Percentiles rank a stretch among this genome's conserved stretches.
phyloP scores from a whole-genome alignment of 1,140 invertebrate genomes.

The Platyura marginata region DNA sequence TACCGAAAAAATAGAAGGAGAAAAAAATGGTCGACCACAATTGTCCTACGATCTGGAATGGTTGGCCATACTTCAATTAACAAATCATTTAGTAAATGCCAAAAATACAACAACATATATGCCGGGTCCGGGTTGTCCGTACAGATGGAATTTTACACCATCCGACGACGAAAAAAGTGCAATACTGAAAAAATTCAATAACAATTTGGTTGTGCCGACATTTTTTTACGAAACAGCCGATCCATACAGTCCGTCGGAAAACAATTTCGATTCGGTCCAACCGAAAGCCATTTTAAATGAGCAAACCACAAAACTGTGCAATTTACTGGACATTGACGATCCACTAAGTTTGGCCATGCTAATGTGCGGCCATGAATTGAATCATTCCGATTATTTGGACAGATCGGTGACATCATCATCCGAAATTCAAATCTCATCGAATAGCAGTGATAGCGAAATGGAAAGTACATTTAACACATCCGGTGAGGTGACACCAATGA shows the following conservation, averaged over 20 bases:
- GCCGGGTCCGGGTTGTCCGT: slow-evolving; percentile 52
- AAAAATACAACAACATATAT: slow-evolving; percentile 50
- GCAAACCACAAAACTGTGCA: slow-evolving; percentile 67
- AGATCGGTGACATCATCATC: slow-evolving; percentile 1
- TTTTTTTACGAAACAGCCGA: slow-evolving; percentile 62
- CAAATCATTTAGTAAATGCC: slow-evolving; percentile 72
- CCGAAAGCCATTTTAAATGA: slow-evolving; percentile 44
- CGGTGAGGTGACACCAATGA: slow-evolving; percentile 2
- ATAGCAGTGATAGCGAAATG: slow-evolving; percentile 4
- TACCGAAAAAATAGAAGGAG: slow-evolving; percentile 18
- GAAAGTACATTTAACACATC: slow-evolving; percentile 5
- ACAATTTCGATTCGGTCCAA: slow-evolving; percentile 16
- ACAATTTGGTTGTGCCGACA: slow-evolving; percentile 41
- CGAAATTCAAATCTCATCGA: slow-evolving; percentile 5
- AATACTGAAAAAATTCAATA: slow-evolving; percentile 43
- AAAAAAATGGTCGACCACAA: slow-evolving; percentile 29
- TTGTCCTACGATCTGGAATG: slow-evolving; percentile 86
- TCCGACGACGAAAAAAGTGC: slow-evolving; percentile 49
- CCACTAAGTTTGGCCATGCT: slow-evolving; percentile 36
- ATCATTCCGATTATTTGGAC: slow-evolving; percentile 4
- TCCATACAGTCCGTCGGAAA: slow-evolving; percentile 32
- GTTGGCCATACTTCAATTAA: slow-evolving; percentile 70
- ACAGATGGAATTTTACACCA: slow-evolving; percentile 56
- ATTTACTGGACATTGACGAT: slow-evolving; percentile 60
- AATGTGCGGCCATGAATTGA: slow-evolving; percentile 16